Evolutionary conservation across 37 sponge, comb jelly and placozoan species (phyloP).

Genomic region (Petrosia ficiformis): DNA sequence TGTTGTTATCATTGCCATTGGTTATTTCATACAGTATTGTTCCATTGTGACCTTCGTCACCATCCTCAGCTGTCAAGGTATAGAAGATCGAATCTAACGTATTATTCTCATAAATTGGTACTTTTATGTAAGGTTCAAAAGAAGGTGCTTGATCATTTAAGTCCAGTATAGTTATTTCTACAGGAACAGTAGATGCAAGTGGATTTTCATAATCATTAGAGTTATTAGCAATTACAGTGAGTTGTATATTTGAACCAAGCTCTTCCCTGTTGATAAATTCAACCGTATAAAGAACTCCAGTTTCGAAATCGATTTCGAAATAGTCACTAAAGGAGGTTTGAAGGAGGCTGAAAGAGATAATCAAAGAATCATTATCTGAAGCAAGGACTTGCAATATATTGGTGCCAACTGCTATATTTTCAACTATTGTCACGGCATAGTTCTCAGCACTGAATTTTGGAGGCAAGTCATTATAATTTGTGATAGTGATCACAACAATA

Average conservation of each 20-base stretch:
- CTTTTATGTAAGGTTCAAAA: constrained; percentile 25
- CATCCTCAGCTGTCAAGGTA: constrained; percentile 54
- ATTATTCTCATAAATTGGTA: constrained; percentile 28
- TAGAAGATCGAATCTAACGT: background rate
- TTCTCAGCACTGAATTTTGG: constrained; percentile 43
- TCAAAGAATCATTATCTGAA: constrained; percentile 45
- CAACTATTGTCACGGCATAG: constrained; percentile 32
- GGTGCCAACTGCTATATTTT: constrained; percentile 63
- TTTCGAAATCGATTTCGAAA: constrained; percentile 57
- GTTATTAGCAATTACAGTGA: constrained; percentile 67
- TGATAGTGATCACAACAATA: constrained; percentile 22
- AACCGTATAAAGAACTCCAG: constrained; percentile 58
- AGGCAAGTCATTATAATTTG: constrained; percentile 66
- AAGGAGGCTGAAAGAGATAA: constrained; percentile 20
- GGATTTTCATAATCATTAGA: background rate
- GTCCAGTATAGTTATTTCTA: constrained; percentile 29
- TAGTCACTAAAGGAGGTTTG: background rate
- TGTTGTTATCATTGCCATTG: constrained; percentile 29
- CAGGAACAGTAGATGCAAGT: constrained; percentile 4
- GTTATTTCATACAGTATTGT: constrained; percentile 30
- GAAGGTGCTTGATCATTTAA: constrained; percentile 71
- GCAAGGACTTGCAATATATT: constrained; percentile 42
- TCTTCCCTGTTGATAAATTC: constrained; percentile 44
- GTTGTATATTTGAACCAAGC: constrained; percentile 19
- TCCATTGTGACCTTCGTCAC: constrained; percentile 67